These are phyloP conservation scores for Eucidaris tribuloides DNA, from an alignment of 35 echinoderm and acorn worm genomes.

Conservation along the genomic window DNA sequence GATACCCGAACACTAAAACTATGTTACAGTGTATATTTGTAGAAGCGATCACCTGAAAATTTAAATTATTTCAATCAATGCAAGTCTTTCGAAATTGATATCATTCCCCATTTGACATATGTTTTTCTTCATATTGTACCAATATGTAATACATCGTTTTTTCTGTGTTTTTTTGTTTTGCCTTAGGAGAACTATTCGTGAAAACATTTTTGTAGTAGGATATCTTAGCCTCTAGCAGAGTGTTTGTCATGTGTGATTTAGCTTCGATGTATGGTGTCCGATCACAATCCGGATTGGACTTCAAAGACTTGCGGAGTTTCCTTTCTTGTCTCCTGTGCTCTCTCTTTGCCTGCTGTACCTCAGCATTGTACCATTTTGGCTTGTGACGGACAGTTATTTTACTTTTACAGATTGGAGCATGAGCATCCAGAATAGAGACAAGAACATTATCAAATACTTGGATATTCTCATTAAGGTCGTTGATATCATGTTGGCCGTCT, in stretches of 20 bases:
- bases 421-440: not conserved
- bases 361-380: not conserved
- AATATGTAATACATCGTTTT: too few relatives aligned
- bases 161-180: too few relatives aligned
- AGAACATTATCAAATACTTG: not conserved
- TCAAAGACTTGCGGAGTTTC: not conserved
- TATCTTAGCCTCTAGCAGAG: not conserved
- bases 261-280: not conserved
- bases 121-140: too few relatives aligned
- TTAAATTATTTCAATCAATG: too few relatives aligned
- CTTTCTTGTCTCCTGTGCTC: not conserved
- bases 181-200: not conserved
- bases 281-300: not conserved
- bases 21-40: too few relatives aligned
- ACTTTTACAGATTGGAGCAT: not conserved
- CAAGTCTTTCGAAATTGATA: too few relatives aligned
- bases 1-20: too few relatives aligned
- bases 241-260: not conserved
- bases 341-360: not conserved
- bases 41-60: too few relatives aligned
- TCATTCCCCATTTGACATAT: too few relatives aligned
- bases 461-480: not conserved
- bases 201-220: not conserved
- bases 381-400: not conserved
- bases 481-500: not conserved